Conservation (phyloP, 2,797 vertebrate species). For the Columba guinea region DNA sequence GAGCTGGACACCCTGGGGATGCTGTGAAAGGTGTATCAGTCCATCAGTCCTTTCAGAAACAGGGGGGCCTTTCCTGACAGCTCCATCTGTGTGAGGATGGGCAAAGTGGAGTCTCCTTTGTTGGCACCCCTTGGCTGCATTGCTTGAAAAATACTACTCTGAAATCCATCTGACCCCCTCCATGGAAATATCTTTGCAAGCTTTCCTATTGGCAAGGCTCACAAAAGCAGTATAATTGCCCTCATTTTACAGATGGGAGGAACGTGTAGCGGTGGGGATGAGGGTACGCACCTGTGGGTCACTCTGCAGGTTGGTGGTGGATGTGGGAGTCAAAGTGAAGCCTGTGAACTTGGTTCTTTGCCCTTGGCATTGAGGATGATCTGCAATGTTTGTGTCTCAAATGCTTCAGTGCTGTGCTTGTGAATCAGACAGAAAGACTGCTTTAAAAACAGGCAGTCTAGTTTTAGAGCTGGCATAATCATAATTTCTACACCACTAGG, state of each 20-base stretch:
- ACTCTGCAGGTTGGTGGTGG: not conserved
- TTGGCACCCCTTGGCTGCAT: not conserved
- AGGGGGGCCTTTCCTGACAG: not conserved
- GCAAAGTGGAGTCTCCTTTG: not conserved
- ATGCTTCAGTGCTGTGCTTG: not conserved
- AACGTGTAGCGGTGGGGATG: not conserved
- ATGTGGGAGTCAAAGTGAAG: accelerated
- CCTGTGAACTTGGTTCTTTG: not conserved
- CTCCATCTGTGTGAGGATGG: accelerated
- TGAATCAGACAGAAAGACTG: not conserved
- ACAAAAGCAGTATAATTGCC: accelerated
- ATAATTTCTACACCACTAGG: not conserved
- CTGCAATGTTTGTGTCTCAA: not conserved
- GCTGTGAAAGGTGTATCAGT: not conserved
- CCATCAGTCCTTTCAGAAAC: accelerated
- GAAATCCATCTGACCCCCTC: not conserved
- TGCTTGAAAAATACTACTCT: not conserved
- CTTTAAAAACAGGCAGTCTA: conserved; percentile 9
- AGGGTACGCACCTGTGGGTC: not conserved
- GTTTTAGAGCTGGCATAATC: conserved; percentile 34
- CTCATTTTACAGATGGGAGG: not conserved
- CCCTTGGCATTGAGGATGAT: not conserved
- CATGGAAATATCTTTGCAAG: not conserved
- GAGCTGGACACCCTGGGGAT: not conserved
- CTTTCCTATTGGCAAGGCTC: not conserved